phyloP scores from a whole-genome alignment of 2,888 invertebrate species.

The Macrosoma leucophasiata region DNA sequence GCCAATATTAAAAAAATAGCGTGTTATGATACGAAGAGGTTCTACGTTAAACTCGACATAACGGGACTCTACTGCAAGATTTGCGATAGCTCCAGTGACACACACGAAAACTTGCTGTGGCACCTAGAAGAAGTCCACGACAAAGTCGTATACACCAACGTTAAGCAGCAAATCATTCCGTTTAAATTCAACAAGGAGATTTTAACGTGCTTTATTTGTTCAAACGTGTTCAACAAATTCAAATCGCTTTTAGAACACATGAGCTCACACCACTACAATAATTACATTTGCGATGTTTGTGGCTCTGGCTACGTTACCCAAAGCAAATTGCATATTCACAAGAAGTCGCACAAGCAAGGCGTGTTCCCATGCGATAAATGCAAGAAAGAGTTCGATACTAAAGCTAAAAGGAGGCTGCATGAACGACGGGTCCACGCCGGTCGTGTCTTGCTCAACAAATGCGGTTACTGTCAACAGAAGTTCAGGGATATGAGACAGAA shows the following conservation, averaged over 20 bases:
- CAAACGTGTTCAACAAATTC: slow-evolving; percentile 56
- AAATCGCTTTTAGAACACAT: slow-evolving; percentile 59
- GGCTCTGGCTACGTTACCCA: slow-evolving; percentile 60
- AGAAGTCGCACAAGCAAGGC: slow-evolving; percentile 36
- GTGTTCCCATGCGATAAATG: slow-evolving; percentile 39
- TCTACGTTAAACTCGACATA: slow-evolving; percentile 40
- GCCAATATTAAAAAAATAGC: slow-evolving; percentile 24
- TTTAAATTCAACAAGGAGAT: slow-evolving; percentile 42
- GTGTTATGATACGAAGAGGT: slow-evolving; percentile 20
- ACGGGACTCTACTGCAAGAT: slow-evolving; percentile 38
- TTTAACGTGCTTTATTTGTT: slow-evolving; percentile 52
- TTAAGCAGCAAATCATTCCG: slow-evolving; percentile 43
- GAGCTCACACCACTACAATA: slow-evolving; percentile 58
- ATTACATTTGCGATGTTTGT: slow-evolving; percentile 60
- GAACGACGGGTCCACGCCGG: slow-evolving; percentile 25
- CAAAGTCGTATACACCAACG: slow-evolving; percentile 32
- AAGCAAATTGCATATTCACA: slow-evolving; percentile 20
- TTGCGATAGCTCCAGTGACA: slow-evolving; percentile 31
- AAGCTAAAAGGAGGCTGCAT: slow-evolving; percentile 22
- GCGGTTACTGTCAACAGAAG: slow-evolving; percentile 41
- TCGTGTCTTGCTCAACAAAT: slow-evolving; percentile 31
- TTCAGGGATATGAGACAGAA: slow-evolving; percentile 38
- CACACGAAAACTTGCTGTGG: slow-evolving; percentile 30
- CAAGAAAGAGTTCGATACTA: slow-evolving; percentile 34
- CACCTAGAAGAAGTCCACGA: slow-evolving; percentile 35